Conservation (phyloP, 2,797 vertebrate species). For the Pteropus rufus region DNA sequence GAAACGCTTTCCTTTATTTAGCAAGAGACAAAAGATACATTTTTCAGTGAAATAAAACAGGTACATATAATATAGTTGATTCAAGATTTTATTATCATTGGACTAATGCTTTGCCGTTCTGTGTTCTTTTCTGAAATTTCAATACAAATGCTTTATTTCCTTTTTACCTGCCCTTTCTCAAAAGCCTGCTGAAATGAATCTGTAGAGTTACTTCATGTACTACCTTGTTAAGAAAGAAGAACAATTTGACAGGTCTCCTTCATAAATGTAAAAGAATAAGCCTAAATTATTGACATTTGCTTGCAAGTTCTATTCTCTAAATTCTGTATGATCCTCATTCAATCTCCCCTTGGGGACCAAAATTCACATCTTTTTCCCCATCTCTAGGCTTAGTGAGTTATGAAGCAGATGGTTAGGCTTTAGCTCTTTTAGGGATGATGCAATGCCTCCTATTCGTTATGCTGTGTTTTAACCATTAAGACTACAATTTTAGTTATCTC, state of each 20-base stretch:
- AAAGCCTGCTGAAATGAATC: conserved; percentile 32
- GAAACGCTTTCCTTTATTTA: background rate
- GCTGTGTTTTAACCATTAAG: conserved; percentile 56
- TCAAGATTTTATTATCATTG: conserved; percentile 32
- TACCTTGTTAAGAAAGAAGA: background rate
- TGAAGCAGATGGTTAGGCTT: conserved; percentile 76
- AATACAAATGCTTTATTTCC: background rate
- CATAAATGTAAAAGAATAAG: background rate
- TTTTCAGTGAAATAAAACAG: conserved; percentile 28
- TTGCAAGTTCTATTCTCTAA: background rate
- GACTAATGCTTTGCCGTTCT: conserved; percentile 30
- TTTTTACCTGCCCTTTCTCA: background rate
- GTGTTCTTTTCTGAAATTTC: conserved; percentile 46
- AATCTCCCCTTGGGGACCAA: conserved; percentile 18
- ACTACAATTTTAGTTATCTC: background rate
- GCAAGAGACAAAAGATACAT: conserved; percentile 2
- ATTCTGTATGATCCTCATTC: background rate
- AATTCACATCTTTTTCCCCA: conserved; percentile 67
- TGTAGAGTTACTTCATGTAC: conserved; percentile 4
- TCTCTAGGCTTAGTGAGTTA: conserved; percentile 54
- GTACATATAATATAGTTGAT: conserved; percentile 28
- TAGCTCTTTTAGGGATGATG: conserved; percentile 28
- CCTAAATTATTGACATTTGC: conserved; percentile 40
- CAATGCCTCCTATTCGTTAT: background rate
- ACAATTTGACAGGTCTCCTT: background rate